phyloP scores from a whole-genome alignment of 2,797 vertebrate species.

The Sorex maritimensis region DNA sequence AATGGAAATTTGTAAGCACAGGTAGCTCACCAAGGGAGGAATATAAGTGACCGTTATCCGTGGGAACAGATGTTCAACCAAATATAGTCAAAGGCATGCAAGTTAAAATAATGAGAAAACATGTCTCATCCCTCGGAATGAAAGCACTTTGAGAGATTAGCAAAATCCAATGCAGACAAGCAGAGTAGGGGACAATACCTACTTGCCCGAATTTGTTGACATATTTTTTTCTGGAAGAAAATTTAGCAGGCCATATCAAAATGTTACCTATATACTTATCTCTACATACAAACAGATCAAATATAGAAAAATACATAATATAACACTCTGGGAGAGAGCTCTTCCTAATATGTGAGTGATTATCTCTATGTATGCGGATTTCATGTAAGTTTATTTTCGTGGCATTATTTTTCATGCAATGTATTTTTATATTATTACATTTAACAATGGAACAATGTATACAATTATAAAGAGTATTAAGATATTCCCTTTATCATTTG shows the following conservation, averaged over 20 bases:
- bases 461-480: too few relatives aligned
- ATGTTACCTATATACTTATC: not conserved
- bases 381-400: conserved; percentile 33
- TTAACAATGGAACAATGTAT: not conserved
- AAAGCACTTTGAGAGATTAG: conserved; percentile 20
- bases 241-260: conserved; percentile 31
- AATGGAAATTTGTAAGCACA: conserved; percentile 44
- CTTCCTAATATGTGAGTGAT: not conserved
- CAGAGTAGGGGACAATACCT: not conserved
- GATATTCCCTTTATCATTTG: conserved; percentile 36
- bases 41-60: conserved; percentile 26
- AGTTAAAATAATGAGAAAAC: conserved; percentile 58
- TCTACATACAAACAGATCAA: too few relatives aligned
- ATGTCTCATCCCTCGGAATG: conserved; percentile 9
- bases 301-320: not conserved
- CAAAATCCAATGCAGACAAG: conserved; percentile 8
- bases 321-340: conserved; percentile 54
- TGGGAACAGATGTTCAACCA: conserved; percentile 4
- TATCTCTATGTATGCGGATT: conserved; percentile 50
- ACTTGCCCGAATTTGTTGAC: conserved; percentile 2
- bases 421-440: conserved; percentile 44
- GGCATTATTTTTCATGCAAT: not conserved
- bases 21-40: conserved; percentile 38
- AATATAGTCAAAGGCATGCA: not conserved
- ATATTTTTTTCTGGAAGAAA: conserved; percentile 64